Evolutionary conservation across 2,888 invertebrate genomes (phyloP), one percentile per base, ranked within the genome.

Genomic region (Fragum whitleyi): DNA sequence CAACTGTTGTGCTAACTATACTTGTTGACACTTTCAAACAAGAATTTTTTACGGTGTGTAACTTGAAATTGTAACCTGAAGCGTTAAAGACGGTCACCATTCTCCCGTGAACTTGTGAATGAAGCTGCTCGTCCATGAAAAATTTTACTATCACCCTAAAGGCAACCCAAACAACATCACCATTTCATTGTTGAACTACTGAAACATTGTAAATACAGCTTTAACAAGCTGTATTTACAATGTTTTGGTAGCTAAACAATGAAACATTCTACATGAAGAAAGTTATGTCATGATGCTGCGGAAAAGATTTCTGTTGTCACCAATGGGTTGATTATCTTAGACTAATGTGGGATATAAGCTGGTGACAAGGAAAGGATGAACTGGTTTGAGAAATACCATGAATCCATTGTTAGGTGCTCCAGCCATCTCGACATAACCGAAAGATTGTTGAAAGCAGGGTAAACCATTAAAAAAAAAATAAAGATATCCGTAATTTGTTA

Each of bases 61-160:
- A 61, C 42, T 36, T 26, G 26, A 42, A 42, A 36, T 28, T 32
- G 62, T 62, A 62, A 29, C 62, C n/a, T 36, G 62, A 62, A 21
- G 16, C 42, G 55, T 77, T 77, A 74, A 51, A 62, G 47, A 36
- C 42, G 51, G 65, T 61, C 57, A 71, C 72, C 67, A 62, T 71
- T 67, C 53, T 68, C 71, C 21, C 39, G 42, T 47, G 59, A 68
- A 68, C 36, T 57, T 68, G 67, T 74, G 67, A 68, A 75, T 75
- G 59, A 51, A 51, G n/a, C 36, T 71, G 55, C 26, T 65, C 70
- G 55, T 28, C 67, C 71, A 51, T 75, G 59, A 26, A 59, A 26
- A 47, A 47, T 47, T 47, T 47, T 47, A 47, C 47, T 47, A 47
- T 47, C 47, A 19, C n/a, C 47, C 39, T 47, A 5, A 14, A 47